Percentiles rank a stretch among this genome's conserved stretches.
These are phyloP conservation scores for Aurelia sp. DNA, from an alignment of 30 jellyfish, hydroid and myxozoan species.

Conservation along the genomic window DNA sequence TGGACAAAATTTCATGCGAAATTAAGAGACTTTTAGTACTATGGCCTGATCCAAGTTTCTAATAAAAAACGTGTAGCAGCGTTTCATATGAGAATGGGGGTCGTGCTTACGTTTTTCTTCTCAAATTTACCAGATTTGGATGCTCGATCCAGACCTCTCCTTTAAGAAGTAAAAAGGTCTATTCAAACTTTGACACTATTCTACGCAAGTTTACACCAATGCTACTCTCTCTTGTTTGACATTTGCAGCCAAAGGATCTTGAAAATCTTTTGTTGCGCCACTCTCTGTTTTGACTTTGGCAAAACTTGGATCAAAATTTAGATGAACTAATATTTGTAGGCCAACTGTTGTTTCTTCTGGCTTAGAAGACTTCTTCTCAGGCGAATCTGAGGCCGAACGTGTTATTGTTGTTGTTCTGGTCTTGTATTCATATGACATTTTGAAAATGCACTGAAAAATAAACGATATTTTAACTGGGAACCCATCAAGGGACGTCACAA, in stretches of 20 bases:
- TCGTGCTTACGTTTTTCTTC: too few relatives aligned
- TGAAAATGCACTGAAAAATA: slow-evolving; percentile 66
- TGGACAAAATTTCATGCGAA: too few relatives aligned
- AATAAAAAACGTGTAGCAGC: too few relatives aligned
- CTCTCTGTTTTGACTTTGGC: slow-evolving; percentile 2
- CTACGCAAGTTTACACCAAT: not conserved
- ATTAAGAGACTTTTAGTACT: too few relatives aligned
- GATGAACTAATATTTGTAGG: slow-evolving; percentile 51
- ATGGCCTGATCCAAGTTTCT: too few relatives aligned
- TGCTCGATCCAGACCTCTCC: too few relatives aligned
- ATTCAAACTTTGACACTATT: too few relatives aligned
- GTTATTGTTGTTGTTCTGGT: slow-evolving; percentile 62
- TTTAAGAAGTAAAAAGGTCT: too few relatives aligned
- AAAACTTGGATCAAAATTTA: slow-evolving; percentile 1
- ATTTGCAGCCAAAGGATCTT: slow-evolving; percentile 36
- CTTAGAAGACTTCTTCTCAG: slow-evolving; percentile 34
- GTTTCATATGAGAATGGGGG: too few relatives aligned
- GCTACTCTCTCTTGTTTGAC: too few relatives aligned
- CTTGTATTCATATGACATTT: slow-evolving; percentile 78
- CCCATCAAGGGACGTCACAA: too few relatives aligned
- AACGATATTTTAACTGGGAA: not conserved
- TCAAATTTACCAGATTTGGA: too few relatives aligned
- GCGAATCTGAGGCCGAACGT: slow-evolving; percentile 23
- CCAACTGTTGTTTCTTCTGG: slow-evolving; percentile 53
- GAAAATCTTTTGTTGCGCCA: slow-evolving; percentile 1